These are phyloP conservation scores for Otocyon megalotis DNA, from an alignment of 2,113 vertebrate species.

Conservation along the genomic window DNA sequence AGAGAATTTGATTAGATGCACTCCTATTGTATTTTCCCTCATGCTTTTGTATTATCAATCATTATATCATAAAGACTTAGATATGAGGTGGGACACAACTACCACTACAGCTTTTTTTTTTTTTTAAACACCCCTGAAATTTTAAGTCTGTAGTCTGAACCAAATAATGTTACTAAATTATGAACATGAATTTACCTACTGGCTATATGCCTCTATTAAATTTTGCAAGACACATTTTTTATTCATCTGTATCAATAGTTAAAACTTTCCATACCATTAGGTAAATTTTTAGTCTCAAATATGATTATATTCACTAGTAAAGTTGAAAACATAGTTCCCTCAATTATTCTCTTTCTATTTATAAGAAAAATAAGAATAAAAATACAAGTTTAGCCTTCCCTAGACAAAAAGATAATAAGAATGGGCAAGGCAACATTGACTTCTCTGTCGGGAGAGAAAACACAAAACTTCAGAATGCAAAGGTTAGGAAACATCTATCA, in stretches of 20 bases:
- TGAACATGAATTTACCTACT: background rate
- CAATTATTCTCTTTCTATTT: background rate
- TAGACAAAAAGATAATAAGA: constrained; percentile 27
- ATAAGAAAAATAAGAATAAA: constrained; percentile 10
- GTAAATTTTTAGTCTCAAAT: background rate
- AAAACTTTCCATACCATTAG: background rate
- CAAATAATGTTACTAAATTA: constrained; percentile 12
- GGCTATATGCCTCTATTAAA: background rate
- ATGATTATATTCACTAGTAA: background rate
- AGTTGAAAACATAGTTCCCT: background rate
- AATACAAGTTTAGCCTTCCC: background rate
- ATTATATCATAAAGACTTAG: background rate
- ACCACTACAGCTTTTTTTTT: background rate
- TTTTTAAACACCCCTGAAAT: background rate
- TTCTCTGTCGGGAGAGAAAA: background rate
- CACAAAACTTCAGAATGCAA: background rate
- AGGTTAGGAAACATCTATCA: background rate
- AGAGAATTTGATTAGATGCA: background rate
- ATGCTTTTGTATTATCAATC: background rate
- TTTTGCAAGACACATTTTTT: background rate
- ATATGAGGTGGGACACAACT: background rate
- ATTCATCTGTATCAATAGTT: background rate
- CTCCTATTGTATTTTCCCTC: background rate
- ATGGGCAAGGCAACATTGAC: background rate
- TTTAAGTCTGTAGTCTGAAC: background rate